Conservation (phyloP, 2,113 vertebrate genomes). For the Siniperca chuatsi region DNA sequence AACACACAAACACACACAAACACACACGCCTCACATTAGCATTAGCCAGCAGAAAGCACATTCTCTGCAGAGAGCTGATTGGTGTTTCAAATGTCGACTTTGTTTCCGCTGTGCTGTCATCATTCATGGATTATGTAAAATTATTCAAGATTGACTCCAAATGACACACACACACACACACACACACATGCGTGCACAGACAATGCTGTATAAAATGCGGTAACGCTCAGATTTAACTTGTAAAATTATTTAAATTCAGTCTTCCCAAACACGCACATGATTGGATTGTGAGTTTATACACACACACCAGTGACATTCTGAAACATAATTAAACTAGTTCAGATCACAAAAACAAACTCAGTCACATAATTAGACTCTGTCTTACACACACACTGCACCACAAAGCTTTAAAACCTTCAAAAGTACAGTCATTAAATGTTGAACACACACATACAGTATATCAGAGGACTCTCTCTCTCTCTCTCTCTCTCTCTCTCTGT, state of each 20-base stretch:
- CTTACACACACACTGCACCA: not conserved
- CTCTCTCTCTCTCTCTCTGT: not conserved
- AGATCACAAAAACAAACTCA: conserved; percentile 9
- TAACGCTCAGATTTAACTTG: conserved; percentile 45
- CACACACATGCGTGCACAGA: conserved; percentile 12
- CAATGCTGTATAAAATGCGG: conserved; percentile 9
- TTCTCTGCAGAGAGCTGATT: conserved; percentile 47
- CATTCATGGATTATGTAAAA: conserved; percentile 58
- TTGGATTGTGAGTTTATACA: conserved; percentile 21
- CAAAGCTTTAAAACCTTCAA: not conserved
- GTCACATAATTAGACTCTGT: not conserved
- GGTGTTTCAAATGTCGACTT: conserved; percentile 57
- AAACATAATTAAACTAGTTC: conserved; percentile 29
- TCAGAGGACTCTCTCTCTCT: not conserved
- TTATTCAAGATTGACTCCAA: conserved; percentile 50
- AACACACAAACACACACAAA: not conserved
- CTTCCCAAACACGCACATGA: conserved; percentile 31
- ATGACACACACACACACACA: conserved; percentile 19
- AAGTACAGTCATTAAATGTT: not conserved
- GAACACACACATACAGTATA: not conserved
- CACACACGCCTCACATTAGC: conserved; percentile 24
- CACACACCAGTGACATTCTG: conserved; percentile 30
- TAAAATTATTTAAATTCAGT: conserved; percentile 55
- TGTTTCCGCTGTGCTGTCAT: conserved; percentile 32
- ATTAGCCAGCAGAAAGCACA: conserved; percentile 10